These are phyloP conservation scores for Serripes groenlandicus DNA, from an alignment of 2,888 invertebrate species.

Conservation along the genomic window DNA sequence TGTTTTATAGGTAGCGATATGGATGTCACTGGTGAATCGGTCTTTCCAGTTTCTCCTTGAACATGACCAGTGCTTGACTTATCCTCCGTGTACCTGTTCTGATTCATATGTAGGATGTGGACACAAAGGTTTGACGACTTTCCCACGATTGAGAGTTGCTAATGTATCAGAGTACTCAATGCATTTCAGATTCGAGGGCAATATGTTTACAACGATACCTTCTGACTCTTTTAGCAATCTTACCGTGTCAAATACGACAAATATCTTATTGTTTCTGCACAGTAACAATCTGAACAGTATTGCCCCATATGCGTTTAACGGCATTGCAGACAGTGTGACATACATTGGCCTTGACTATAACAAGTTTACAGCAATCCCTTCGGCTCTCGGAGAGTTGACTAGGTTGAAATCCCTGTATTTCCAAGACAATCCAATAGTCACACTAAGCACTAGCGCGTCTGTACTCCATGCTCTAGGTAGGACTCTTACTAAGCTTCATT, in stretches of 20 bases:
- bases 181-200: not conserved
- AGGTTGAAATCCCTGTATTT: not conserved
- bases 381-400: not conserved
- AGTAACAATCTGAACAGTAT: not conserved
- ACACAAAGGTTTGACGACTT: not conserved
- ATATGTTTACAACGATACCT: slow-evolving; percentile 1
- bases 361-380: not conserved
- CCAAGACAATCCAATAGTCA: not conserved
- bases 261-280: not conserved
- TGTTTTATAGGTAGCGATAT: no score
- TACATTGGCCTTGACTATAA: not conserved
- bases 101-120: not conserved
- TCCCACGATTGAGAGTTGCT: not conserved
- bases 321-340: not conserved
- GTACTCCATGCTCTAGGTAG: not conserved
- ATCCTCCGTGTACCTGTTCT: slow-evolving; percentile 6
- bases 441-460: no score
- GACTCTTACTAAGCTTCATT: not conserved
- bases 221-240: not conserved
- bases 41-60: no score
- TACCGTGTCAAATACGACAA: not conserved
- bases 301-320: not conserved
- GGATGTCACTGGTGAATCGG: no score
- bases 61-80: not conserved
- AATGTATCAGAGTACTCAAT: not conserved